A percentile compares a stretch with the other conserved stretches of the same genome.
These are phyloP conservation scores for Plagodis dolabraria DNA, from an alignment of 2,888 invertebrate genomes.

Conservation along the genomic window DNA sequence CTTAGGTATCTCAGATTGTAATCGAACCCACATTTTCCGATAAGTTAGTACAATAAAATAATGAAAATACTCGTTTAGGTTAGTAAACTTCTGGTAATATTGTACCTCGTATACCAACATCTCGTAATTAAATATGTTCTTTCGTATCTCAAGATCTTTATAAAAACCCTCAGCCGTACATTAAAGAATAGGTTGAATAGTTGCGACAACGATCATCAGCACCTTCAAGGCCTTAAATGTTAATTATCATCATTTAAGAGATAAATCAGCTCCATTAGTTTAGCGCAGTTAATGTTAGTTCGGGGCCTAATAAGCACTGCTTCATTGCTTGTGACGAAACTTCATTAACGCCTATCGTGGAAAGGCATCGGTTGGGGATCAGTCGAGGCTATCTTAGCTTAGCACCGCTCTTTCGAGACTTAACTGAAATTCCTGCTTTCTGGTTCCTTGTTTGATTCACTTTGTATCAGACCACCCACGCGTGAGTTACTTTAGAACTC, in stretches of 20 bases:
- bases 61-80: too few species aligned
- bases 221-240: constrained; percentile 10
- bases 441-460: constrained; percentile 5
- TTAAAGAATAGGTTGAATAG: background rate
- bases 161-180: too few species aligned
- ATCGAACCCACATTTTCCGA: too few species aligned
- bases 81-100: too few species aligned
- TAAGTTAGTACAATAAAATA: too few species aligned
- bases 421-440: constrained; percentile 2
- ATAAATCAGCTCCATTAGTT: constrained; percentile 9
- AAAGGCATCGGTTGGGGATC: constrained; percentile 17
- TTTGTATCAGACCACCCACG: constrained; percentile 11
- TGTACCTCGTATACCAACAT: background rate
- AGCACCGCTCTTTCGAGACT: constrained; percentile 1
- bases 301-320: background rate
- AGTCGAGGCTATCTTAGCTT: constrained; percentile 1
- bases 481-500: too few species aligned
- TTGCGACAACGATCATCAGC: constrained; percentile 10
- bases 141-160: background rate
- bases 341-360: constrained; percentile 19
- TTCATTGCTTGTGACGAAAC: constrained; percentile 15
- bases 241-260: constrained; percentile 18
- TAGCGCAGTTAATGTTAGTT: constrained; percentile 13
- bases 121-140: background rate
- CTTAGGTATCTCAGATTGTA: too few species aligned